A percentile compares a stretch with the other conserved stretches of the same genome.
Conservation (phyloP, 35 echinoderm and acorn worm genomes). For the Apostichopus japonicus region DNA sequence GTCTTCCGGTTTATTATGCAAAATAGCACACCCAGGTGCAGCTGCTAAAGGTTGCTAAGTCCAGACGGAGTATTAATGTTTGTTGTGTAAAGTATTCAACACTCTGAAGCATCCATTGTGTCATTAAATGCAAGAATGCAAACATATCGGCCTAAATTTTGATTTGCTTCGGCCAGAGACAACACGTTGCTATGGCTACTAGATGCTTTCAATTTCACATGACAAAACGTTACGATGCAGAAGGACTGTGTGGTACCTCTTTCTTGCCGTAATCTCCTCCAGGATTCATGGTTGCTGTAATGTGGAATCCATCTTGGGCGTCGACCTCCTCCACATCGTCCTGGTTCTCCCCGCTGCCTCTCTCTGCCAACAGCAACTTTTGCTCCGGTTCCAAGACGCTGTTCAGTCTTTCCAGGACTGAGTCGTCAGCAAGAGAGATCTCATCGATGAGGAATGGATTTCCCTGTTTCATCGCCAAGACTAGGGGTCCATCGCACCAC, state of each 20-base stretch:
- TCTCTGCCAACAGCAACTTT: constrained; percentile 86
- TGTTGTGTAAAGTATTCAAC: too few species aligned
- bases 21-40: too few species aligned
- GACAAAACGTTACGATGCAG: too few species aligned
- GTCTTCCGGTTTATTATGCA: too few species aligned
- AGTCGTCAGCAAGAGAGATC: constrained; percentile 96
- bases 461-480: constrained; percentile 89
- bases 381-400: constrained; percentile 94
- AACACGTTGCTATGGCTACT: constrained; percentile 74
- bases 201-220: constrained; percentile 35
- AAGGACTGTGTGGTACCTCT: constrained; percentile 55
- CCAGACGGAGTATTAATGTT: too few species aligned
- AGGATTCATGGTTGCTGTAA: constrained; percentile 97
- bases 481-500: constrained; percentile 94
- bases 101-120: too few species aligned
- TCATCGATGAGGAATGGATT: constrained; percentile 93
- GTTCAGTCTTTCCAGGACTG: constrained; percentile 94
- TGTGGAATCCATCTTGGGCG: constrained; percentile 76
- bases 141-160: too few species aligned
- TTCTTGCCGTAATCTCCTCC: constrained; percentile 98
- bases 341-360: constrained; percentile 88
- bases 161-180: too few species aligned
- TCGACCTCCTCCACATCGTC: constrained; percentile 78
- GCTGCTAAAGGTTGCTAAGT: too few species aligned
- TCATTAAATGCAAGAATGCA: too few species aligned